Percentiles rank a stretch among this genome's conserved stretches.
phyloP scores from a whole-genome alignment of 2,888 invertebrate genomes.

The Torymus texanus region DNA sequence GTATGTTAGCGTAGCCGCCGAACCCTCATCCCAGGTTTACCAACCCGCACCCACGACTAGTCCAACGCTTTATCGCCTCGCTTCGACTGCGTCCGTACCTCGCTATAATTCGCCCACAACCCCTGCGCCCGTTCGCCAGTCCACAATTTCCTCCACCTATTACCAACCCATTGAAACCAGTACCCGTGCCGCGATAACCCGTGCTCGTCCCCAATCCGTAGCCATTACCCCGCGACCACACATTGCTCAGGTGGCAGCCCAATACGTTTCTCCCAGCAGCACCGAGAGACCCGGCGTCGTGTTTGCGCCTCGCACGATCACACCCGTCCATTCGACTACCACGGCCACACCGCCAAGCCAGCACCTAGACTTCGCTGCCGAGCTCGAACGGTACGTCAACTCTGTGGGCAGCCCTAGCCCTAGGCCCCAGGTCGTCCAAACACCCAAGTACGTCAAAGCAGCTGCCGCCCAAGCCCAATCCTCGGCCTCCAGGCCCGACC shows the following conservation, averaged over 20 bases:
- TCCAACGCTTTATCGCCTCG: conserved; percentile 78
- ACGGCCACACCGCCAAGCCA: conserved; percentile 65
- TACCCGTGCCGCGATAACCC: conserved; percentile 63
- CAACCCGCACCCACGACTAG: conserved; percentile 73
- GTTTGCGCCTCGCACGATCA: conserved; percentile 72
- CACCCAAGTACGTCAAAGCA: conserved; percentile 51
- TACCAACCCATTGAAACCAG: conserved; percentile 69
- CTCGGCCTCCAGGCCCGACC: conserved; percentile 74
- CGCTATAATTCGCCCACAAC: conserved; percentile 81
- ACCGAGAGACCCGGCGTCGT: conserved; percentile 72
- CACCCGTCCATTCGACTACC: conserved; percentile 67
- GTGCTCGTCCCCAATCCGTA: conserved; percentile 71
- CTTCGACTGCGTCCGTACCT: conserved; percentile 76
- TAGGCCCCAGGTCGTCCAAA: conserved; percentile 64
- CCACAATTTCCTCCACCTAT: conserved; percentile 62
- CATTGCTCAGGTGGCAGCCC: conserved; percentile 71
- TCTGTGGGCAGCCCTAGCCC: conserved; percentile 73
- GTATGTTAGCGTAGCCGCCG: conserved; percentile 57
- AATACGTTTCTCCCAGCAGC: conserved; percentile 73
- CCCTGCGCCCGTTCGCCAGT: conserved; percentile 75
- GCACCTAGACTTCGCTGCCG: conserved; percentile 83
- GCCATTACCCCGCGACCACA: conserved; percentile 79
- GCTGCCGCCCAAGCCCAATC: conserved; percentile 54
- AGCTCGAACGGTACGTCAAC: conserved; percentile 81
- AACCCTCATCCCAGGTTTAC: conserved; percentile 66